Base-by-base conservation (phyloP, 2,113 vertebrate genomes). In the Epinephelus fuscoguttatus region DNA sequence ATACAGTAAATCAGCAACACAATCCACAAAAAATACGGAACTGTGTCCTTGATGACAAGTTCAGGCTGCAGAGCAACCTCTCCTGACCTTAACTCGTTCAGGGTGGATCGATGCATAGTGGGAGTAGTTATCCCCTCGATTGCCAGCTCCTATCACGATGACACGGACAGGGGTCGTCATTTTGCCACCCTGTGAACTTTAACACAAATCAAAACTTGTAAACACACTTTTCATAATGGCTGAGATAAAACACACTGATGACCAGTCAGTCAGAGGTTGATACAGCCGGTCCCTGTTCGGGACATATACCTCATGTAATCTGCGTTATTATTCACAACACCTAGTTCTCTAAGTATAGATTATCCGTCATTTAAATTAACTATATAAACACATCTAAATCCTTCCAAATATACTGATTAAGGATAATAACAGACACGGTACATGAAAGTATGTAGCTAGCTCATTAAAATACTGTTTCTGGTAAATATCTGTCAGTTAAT, bases 141-240 rank as follows among this genome's bases (percentile, higher is more conserved):
- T 86, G 2, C 96, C 95, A 42, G 95, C 95, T 84, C 96, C 96
- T 42, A 96, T 92, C 74, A 96, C 94, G 25, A 96, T 92, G 42
- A 96, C 92, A 21, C 87, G 63, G 49, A 96, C 94, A 9, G 80
- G 91, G 7, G 82, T 59, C 12, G 91, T 49, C 95, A 96, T 96
- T 21, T 4, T 88, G 25, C 25, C 15, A 53, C 12, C 37, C 78
- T 81, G 81, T 37, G 84, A 89, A 78, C 89, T 90, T 53, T 40
- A 4, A 72, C 23, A 81, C 59, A 72, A 45, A 60, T 6, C 18
- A 53, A 11, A 69, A 0, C 2, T 37, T 61, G 4, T 7, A 72
- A 14, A 62, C 10, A 27, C 47, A 25, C 0, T 10, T 23, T 6
- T 1, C 9, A 68, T 15, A 62, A n/a, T 18, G 6, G 1, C 55